Base-by-base conservation (phyloP, 2,797 vertebrate genomes). In the Alauda arvensis region DNA sequence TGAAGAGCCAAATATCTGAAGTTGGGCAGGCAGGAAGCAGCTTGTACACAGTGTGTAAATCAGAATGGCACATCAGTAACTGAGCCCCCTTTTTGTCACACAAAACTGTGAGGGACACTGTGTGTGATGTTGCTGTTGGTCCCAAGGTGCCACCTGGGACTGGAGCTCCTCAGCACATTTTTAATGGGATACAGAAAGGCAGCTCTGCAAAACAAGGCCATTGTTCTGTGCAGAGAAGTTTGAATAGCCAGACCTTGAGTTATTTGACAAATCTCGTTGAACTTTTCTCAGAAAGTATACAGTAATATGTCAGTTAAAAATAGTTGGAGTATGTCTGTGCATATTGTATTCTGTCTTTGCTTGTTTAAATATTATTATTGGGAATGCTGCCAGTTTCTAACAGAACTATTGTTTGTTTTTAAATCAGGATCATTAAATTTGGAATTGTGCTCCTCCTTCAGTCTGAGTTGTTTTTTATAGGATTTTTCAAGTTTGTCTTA, bases 301-400 rank as follows among this genome's bases (percentile, higher is more conserved):
- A 90, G 74, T 29, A 83, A 91, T 81, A 45, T 51, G 65, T 91
- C 85, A 91, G 86, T 94, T 89, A 37, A 85, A 94, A 93, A 95
- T 86, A 93, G 86, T 72, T 89, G 56, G 71, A 78, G 18, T 53
- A 29, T 33, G 92, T 45, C 88, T 88, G 69, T 77, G 82, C 63
- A 20, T 77, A 90, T 92, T 93, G 84, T 91, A 39, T 92, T 93
- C 87, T 77, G 69, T 40, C 91, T 89, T 89, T 55, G 37, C 59
- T 85, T 93, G 56, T 93, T 94, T 90, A 94, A 95, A 94, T 94
- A 94, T 91, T 94, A 85, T 87, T 87, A 66, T 88, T 88, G 66
- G 92, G 92, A 93, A 92, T 40, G 59, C 69, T 93, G 88, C 92
- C 94, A 94, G 7, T 71, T 84, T 85, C 76, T 45, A 83, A 65